Percentiles rank a stretch among this genome's conserved stretches.
Conservation (phyloP, 2,113 vertebrate species). For the Aplodontia rufa region DNA sequence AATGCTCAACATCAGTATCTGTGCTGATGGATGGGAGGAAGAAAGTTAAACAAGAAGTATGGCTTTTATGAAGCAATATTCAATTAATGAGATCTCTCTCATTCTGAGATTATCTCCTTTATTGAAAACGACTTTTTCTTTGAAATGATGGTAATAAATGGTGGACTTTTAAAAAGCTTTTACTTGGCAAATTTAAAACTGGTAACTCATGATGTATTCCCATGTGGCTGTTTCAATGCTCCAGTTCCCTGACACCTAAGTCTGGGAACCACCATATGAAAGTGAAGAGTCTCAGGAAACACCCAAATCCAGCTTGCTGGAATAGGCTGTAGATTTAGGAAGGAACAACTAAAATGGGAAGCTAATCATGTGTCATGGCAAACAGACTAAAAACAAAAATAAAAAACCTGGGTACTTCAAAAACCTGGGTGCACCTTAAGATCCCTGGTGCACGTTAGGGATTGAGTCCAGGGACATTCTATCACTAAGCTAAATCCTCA, state of each 20-base stretch:
- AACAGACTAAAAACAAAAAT: not conserved
- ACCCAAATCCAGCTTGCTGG: not conserved
- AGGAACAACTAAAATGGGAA: constrained; percentile 39
- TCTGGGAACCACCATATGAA: not conserved
- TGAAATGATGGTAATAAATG: constrained; percentile 22
- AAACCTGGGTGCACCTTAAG: no score
- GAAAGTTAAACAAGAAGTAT: not conserved
- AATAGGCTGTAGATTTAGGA: constrained; percentile 31
- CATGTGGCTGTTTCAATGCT: not conserved
- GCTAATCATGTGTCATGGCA: not conserved
- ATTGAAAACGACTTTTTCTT: not conserved
- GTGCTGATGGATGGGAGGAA: not conserved
- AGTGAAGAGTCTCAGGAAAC: not conserved
- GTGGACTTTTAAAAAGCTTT: not conserved
- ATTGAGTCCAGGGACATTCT: no score
- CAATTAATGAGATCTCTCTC: not conserved
- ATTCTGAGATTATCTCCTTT: constrained; percentile 3
- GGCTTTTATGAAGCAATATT: constrained; percentile 1
- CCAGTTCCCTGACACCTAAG: not conserved
- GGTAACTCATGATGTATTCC: not conserved
- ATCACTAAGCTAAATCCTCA: no score
- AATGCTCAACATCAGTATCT: constrained; percentile 41
- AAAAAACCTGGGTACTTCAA: constrained; percentile 14
- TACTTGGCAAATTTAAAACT: constrained; percentile 41
- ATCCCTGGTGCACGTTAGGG: no score